Evolutionary conservation across 1,140 invertebrate species (phyloP), one percentile per base, ranked within the genome.

Genomic region (Bombus confusus): DNA sequence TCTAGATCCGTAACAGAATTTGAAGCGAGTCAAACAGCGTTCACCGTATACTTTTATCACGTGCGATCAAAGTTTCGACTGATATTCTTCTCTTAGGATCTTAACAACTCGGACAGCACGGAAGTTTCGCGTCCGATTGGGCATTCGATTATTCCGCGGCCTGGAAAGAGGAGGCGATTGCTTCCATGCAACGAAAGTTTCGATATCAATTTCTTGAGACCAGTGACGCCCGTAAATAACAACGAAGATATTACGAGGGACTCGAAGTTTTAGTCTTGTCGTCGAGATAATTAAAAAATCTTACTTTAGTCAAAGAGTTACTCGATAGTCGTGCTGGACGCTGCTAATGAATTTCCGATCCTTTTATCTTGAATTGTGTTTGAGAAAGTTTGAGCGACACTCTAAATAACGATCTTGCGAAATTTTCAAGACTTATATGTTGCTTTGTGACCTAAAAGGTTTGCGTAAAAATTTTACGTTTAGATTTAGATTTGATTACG

Each of bases 131-230:
- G 39, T 39, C 15, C 12, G 34, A 59, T n/a, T 22, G 66, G 43
- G 15, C 34, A 22, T 59, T 37, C 57, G 72, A 76, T 83, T 76
- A 76, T 68, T 25, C 41, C 31, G 22, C 5, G 15, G 34, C n/a
- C 59, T 31, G 5, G 34, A 25, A 52, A 52, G 47, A 31, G 52
- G 28, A 13, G 59, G 41, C 52, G 52, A 62, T 52, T 62, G 73
- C 34, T 62, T 83, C 34, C 25, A 39, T 52, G 25, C 34, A 83
- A 39, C 73, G 73, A 25, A 76, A 76, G 41, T 83, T 83, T 39
- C 43, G 52, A 74, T 82, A 43, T 82, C 69, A 73, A 62, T 81
- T 43, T 12, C 2, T 22, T 9, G 43, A 31, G 10, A 9, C 15
- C 52, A 25, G 66, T 39, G n/a, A 25, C 2, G 28, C 18, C 1